A percentile compares a stretch with the other conserved stretches of the same genome.
These are phyloP conservation scores for Drosophila kuntzei DNA, from an alignment of 2,888 invertebrate genomes.

Conservation along the genomic window DNA sequence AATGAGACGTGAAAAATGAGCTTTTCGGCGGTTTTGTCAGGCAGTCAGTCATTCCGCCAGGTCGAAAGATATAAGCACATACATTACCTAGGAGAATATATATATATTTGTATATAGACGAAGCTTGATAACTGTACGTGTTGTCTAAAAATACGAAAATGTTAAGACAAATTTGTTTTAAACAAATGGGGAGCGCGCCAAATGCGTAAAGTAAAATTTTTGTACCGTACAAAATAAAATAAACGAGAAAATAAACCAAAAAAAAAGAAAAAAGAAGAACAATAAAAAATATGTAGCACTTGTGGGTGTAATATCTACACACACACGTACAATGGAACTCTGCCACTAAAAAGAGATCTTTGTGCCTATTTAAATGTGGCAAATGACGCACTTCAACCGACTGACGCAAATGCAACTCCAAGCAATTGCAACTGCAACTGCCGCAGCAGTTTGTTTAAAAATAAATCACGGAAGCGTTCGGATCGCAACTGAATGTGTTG, in stretches of 20 bases:
- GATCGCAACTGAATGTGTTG: slow-evolving; percentile 15
- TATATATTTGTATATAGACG: slow-evolving; percentile 23
- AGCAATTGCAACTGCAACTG: slow-evolving; percentile 43
- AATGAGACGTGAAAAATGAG: slow-evolving; percentile 61
- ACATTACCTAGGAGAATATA: slow-evolving; percentile 44
- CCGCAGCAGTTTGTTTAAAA: slow-evolving; percentile 32
- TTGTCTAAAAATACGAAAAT: slow-evolving; percentile 71
- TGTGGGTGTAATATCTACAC: slow-evolving; percentile 27
- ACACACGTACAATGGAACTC: slow-evolving; percentile 14
- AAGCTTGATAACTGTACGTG: slow-evolving; percentile 60
- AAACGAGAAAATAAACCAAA: slow-evolving; percentile 37
- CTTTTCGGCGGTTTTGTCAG: slow-evolving; percentile 50
- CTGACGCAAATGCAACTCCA: slow-evolving; percentile 73
- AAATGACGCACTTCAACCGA: slow-evolving; percentile 68
- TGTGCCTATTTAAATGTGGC: slow-evolving; percentile 33
- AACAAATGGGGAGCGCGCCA: slow-evolving; percentile 60
- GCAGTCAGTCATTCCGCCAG: slow-evolving; percentile 25
- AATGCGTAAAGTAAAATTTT: slow-evolving; percentile 40
- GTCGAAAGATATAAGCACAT: slow-evolving; percentile 33
- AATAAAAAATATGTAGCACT: slow-evolving; percentile 4
- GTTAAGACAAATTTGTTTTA: slow-evolving; percentile 67
- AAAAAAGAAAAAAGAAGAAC: slow-evolving; percentile 14
- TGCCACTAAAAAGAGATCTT: slow-evolving; percentile 10
- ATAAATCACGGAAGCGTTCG: slow-evolving; percentile 64
- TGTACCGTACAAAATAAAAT: slow-evolving; percentile 22